A percentile compares a stretch with the other conserved stretches of the same genome.
Conservation (phyloP, 2,797 vertebrate genomes). For the Amniataba percoides region DNA sequence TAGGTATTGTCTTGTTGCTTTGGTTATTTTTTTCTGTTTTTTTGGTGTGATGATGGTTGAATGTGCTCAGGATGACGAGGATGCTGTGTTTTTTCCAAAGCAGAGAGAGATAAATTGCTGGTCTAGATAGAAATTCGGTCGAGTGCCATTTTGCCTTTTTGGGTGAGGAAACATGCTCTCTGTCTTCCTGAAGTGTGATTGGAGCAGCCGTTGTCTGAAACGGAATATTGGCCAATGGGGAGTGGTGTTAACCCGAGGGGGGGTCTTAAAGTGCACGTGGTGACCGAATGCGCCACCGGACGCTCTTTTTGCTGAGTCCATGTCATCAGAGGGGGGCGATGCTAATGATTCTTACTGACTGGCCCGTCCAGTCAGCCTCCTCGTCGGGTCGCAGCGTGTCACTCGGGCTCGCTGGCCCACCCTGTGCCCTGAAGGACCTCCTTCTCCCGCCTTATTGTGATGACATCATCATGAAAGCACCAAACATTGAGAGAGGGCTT, state of each 20-base stretch:
- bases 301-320: slow-evolving; percentile 22
- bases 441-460: slow-evolving; percentile 72
- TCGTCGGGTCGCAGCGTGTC: slow-evolving; percentile 18
- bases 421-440: slow-evolving; percentile 46
- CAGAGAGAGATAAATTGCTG: slow-evolving; percentile 42
- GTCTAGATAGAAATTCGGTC: slow-evolving; percentile 41
- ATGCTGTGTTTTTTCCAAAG: slow-evolving; percentile 49
- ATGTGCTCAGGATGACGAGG: slow-evolving; percentile 77
- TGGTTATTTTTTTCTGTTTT: slow-evolving; percentile 78
- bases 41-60: slow-evolving; percentile 70
- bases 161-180: slow-evolving; percentile 54
- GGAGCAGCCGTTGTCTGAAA: slow-evolving; percentile 62
- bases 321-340: slow-evolving; percentile 26
- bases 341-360: slow-evolving; percentile 29
- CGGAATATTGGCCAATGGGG: slow-evolving; percentile 77
- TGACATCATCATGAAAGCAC: slow-evolving; percentile 67
- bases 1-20: slow-evolving; percentile 86
- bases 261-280: slow-evolving; percentile 58
- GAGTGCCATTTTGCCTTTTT: slow-evolving; percentile 64
- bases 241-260: slow-evolving; percentile 64
- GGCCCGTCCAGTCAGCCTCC: slow-evolving; percentile 16
- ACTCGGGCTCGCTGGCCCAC: slow-evolving; percentile 3
- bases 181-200: slow-evolving; percentile 75
- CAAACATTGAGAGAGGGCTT: slow-evolving; percentile 64
- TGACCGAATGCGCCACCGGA: slow-evolving; percentile 26